Evolutionary conservation across 2,113 vertebrate species (phyloP).

Genomic region (Merops nubicus): DNA sequence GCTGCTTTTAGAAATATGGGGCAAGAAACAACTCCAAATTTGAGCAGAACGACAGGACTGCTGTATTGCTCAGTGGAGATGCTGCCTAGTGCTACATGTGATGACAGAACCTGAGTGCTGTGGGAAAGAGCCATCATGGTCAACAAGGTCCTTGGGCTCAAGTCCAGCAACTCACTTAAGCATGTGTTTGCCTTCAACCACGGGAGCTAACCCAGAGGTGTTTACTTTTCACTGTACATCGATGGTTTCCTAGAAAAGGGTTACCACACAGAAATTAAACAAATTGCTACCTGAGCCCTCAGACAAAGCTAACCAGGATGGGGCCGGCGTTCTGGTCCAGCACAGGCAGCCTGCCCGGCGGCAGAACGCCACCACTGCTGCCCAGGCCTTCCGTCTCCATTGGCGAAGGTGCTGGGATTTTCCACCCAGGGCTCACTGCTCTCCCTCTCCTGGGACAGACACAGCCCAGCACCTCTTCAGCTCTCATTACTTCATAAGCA

Average conservation of each 20-base stretch:
- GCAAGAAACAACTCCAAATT: neutral
- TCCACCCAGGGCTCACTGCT: neutral
- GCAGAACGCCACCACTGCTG: neutral
- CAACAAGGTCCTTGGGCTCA: slow-evolving; percentile 7
- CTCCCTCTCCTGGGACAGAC: neutral
- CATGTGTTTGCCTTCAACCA: slow-evolving; percentile 43
- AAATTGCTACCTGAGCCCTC: slow-evolving; percentile 2
- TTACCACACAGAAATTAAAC: neutral
- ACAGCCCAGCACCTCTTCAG: neutral
- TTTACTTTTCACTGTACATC: neutral
- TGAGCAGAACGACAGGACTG: neutral
- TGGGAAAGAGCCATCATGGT: neutral
- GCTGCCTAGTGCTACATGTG: neutral
- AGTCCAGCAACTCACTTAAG: slow-evolving; percentile 39
- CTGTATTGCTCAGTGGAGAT: neutral
- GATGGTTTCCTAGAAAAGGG: slow-evolving; percentile 4
- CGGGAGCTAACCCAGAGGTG: neutral
- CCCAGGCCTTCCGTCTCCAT: neutral
- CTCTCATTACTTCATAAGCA: neutral
- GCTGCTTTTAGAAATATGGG: neutral
- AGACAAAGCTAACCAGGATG: neutral
- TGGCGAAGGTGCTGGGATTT: slow-evolving; percentile 1
- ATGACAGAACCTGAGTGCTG: neutral
- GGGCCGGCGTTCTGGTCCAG: neutral
- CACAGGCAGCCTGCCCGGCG: neutral